Evolutionary conservation across 2,888 invertebrate species (phyloP).

Genomic region (Orthosia gothica): DNA sequence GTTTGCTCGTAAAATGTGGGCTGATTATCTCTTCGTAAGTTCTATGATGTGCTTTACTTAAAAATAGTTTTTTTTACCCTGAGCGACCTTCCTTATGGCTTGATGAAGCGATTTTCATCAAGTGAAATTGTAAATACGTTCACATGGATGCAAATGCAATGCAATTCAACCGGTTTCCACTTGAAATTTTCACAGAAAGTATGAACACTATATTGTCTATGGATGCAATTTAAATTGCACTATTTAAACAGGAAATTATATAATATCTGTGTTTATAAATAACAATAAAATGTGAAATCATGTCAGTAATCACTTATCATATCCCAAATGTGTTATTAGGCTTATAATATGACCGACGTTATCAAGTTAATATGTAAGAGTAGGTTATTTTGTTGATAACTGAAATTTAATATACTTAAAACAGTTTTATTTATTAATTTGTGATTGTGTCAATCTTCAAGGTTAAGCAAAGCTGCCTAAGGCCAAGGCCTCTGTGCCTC

Average conservation of each 20-base stretch:
- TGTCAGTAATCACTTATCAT: slow-evolving; percentile 18
- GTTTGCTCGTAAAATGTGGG: slow-evolving; percentile 95
- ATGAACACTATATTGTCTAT: too few relatives aligned
- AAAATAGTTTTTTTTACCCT: neutral
- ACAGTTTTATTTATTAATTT: neutral
- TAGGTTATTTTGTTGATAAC: slow-evolving; percentile 25
- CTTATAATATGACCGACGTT: neutral
- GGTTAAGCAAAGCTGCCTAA: too few relatives aligned
- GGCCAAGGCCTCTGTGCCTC: too few relatives aligned
- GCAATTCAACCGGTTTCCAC: too few relatives aligned
- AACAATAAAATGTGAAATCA: neutral
- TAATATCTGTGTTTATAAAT: neutral
- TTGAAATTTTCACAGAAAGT: too few relatives aligned
- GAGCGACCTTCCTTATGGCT: too few relatives aligned
- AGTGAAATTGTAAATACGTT: too few relatives aligned
- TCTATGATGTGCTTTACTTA: neutral
- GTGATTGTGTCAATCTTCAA: neutral
- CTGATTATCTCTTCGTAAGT: slow-evolving; percentile 97
- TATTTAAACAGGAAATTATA: too few relatives aligned
- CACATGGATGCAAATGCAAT: too few relatives aligned
- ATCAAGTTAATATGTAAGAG: slow-evolving; percentile 17
- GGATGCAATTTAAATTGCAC: too few relatives aligned
- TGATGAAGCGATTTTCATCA: too few relatives aligned
- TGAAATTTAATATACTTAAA: neutral
- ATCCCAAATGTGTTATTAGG: neutral